phyloP scores from a whole-genome alignment of 2,797 vertebrate genomes.

The Semotilus atromaculatus region DNA sequence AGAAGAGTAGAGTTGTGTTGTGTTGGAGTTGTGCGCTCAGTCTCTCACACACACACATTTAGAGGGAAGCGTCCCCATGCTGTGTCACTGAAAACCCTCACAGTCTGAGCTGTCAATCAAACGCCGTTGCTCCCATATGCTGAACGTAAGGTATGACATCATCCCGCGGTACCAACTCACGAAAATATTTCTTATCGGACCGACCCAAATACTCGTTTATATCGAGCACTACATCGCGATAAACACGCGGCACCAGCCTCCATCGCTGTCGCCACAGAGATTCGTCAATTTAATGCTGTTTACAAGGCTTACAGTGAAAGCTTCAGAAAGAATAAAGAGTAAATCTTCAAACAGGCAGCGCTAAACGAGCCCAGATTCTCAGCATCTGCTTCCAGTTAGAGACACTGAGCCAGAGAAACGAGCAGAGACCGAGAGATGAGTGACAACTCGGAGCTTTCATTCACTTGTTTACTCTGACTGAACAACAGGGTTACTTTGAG shows the following conservation, averaged over 20 bases:
- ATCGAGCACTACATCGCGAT: constrained; percentile 1
- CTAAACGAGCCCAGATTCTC: constrained; percentile 94
- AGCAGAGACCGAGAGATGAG: constrained; percentile 49
- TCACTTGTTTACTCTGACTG: not conserved
- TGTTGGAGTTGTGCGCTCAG: constrained; percentile 13
- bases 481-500: not conserved
- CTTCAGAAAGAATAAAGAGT: constrained; percentile 79
- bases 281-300: constrained; percentile 86
- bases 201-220: constrained; percentile 22
- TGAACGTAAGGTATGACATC: constrained; percentile 51
- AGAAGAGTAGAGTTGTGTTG: constrained; percentile 34
- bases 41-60: constrained; percentile 40
- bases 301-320: constrained; percentile 79
- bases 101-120: constrained; percentile 52
- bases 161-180: constrained; percentile 30
- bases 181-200: not conserved
- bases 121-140: constrained; percentile 17
- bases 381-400: constrained; percentile 92
- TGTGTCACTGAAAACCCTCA: constrained; percentile 47
- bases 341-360: constrained; percentile 82
- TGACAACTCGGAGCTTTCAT: not conserved
- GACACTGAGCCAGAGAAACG: constrained; percentile 65
- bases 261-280: constrained; percentile 55
- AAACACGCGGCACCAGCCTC: constrained; percentile 46
- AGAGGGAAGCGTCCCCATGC: constrained; percentile 40